Evolutionary conservation across 1,140 invertebrate species (phyloP), one percentile per base, ranked within the genome.

Genomic region (Apis florea): DNA sequence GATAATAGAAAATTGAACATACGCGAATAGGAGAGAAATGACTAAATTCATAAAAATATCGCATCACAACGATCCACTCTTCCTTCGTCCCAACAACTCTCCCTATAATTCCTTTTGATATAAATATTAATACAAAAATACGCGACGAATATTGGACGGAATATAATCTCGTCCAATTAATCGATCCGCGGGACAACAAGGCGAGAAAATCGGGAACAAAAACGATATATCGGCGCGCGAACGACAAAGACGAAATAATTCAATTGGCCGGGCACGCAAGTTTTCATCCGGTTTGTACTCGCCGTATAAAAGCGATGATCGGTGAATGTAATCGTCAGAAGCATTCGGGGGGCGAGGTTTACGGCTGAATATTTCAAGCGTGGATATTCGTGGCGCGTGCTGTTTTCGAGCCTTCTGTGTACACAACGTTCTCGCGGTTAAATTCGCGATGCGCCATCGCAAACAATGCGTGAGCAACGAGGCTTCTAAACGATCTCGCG

Each of bases 381-480:
- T 58, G 69, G 59, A 31, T 67, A 21, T 19, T 54, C 31, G 31
- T 6, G 31, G 79, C 51, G 59, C 53, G 63, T 83, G 64, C 79
- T 77, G 81, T 77, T 85, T 85, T 74, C 64, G 59, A 64, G 70
- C 70, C 26, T 63, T 19, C 59, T 26, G 59, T 63, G 61, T 69
- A 10, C 49, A 17, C 51, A 70, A 24, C 49, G 49, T 70, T 86
- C 64, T 73, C 70, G 75, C 59, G 64, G 74, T 85, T 85, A 78
- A 86, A 86, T 72, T 75, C 80, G 69, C 79, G 53, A 70, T 24
- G n/a, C 51, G 15, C 63, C 59, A 81, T 82, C 47, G 61, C 63
- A 83, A 86, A 86, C 85, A 83, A 83, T 76, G 76, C 61, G 59
- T 24, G 58, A 58, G 80, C 78, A 86, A 86, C 83, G 76, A 83